Evolutionary conservation across 35 echinoderm and acorn worm species (phyloP), one percentile per base, ranked within the genome.

Genomic region (Lytechinus variegatus): DNA sequence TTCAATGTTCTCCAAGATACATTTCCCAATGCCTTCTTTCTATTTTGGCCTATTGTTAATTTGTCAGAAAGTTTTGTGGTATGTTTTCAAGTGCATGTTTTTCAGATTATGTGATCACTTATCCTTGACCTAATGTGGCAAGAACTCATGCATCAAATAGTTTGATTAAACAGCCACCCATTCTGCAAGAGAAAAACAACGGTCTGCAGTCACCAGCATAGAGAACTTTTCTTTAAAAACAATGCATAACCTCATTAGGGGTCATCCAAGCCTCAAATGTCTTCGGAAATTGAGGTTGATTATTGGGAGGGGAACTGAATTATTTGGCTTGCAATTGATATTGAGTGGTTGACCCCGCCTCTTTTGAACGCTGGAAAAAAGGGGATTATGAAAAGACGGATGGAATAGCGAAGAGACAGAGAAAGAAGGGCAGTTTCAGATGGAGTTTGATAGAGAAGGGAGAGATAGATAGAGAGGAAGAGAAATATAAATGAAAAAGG

Each of bases 291-390:
- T 79, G 66, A 79, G 19, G 66, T 79, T 79, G 66, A 79, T 79
- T 79, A 19, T 79, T 8, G 21, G 66, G 19, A 79, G 19, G 66
- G 66, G 66, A 79, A 79, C 66, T 79, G 66, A 79, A 79, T 79
- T 79, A 79, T 79, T 79, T 79, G 66, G 66, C 66, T 79, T 24
- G 66, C 66, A 79, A 27, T 79, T 79, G 66, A 79, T 79, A 79
- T 79, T 79, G 66, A 79, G 8, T 5, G 19, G 66, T 79, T 79
- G 66, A 79, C 66, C 33, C 66, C 66, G 66, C 66, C 66, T 24
- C 66, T 79, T 58, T 79, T 79, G 66, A 16, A 71, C 61, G 24
- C 61, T 13, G 16, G 16, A n/a, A 24, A 14, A 19, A 24, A 24
- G 66, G 66, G 16, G 66, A 79, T 79, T 79, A 79, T 79, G 66